Evolutionary conservation across 2,113 vertebrate genomes (phyloP).

Genomic region (Orthonyx spaldingii): DNA sequence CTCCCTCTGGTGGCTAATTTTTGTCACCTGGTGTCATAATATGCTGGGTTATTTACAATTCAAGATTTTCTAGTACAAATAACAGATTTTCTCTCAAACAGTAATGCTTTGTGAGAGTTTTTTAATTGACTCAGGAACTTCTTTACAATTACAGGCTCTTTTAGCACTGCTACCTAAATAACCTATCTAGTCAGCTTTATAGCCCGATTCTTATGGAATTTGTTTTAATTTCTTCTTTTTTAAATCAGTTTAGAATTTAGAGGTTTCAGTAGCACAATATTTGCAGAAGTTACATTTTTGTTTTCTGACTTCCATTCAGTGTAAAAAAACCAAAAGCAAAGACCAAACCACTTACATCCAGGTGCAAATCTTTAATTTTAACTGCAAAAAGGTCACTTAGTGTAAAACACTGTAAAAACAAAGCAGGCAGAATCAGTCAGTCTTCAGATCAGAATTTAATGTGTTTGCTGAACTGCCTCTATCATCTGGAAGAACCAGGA

Average conservation of each 20-base stretch:
- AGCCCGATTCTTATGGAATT: background rate
- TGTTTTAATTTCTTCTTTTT: background rate
- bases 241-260: background rate
- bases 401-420: background rate
- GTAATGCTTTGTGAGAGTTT: background rate
- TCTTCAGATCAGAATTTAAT: background rate
- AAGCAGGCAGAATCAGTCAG: background rate
- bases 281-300: background rate
- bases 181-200: background rate
- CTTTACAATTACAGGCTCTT: background rate
- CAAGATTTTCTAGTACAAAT: background rate
- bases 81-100: background rate
- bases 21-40: background rate
- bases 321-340: background rate
- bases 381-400: background rate
- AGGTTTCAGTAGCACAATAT: background rate
- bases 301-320: background rate
- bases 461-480: background rate
- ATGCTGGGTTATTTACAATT: background rate
- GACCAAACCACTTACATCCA: background rate
- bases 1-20: slow-evolving; percentile 50
- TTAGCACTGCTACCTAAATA: background rate
- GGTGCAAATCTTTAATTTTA: background rate
- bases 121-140: background rate
- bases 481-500: background rate